Evolutionary conservation across 2,797 vertebrate species (phyloP), one percentile per base, ranked within the genome.

Genomic region (Orientallactaga sibirica): DNA sequence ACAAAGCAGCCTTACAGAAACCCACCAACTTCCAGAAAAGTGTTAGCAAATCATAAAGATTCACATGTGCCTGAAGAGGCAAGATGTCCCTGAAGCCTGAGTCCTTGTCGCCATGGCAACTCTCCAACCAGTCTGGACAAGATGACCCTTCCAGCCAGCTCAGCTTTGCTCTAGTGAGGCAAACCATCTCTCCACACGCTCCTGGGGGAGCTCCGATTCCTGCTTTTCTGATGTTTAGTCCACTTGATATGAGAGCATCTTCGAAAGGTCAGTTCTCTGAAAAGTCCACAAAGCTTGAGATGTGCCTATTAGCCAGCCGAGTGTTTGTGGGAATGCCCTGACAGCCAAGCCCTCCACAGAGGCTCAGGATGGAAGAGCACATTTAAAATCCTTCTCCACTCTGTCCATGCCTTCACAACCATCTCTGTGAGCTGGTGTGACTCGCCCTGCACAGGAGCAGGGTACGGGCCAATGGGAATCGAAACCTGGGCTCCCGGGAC

Each of bases 1-100:
- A 7, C 75, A 87, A 91, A 43, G 77, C 86, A 91, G 92, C 29
- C 86, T 95, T 73, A 87, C 77, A 84, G 89, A 91, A 82, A 92
- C 29, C 43, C 80, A 93, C 80, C 78, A 75, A 79, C 86, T 93
- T 91, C 90, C 86, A 96, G 88, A 86, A 95, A 94, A 41, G 52
- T 92, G 80, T 95, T 90, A 94, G 25, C 88, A 86, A 92, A 25
- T 81, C 66, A 4, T 78, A 71, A 95, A 93, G 75, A 52, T 64
- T 64, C 24, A 5, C 70, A 66, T 64, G 66, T 22, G 52, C 70
- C 41, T 9, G 22, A 90, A 75, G 89, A 83, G 3, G 18, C 58
- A 15, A n/a, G 64, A 58, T 58, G 70, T 27, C 62, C 75, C 52
- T 52, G 52, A 66, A 91, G 62, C 78, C 27, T 2, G 33, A 90